Evolutionary conservation across 1,140 invertebrate genomes (phyloP).

Genomic region (Drosophila suzukii): DNA sequence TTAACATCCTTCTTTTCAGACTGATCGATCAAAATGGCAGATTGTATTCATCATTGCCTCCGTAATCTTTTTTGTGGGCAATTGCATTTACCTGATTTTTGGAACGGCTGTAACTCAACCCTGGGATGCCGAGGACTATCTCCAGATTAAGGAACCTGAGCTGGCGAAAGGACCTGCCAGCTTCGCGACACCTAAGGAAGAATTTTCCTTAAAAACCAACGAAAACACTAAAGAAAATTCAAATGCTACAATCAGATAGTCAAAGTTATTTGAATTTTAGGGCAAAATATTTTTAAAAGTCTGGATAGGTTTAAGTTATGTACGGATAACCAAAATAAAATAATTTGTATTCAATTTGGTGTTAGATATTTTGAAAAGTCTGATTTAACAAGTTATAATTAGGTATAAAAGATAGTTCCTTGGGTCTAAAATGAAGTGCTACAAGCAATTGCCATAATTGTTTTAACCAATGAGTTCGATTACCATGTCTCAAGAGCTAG

Average conservation of each 20-base stretch:
- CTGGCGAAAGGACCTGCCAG: constrained; percentile 10
- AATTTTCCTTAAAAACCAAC: neutral
- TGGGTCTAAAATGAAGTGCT: neutral
- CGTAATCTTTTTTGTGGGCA: constrained; percentile 66
- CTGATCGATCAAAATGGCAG: constrained; percentile 92
- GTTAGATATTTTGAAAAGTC: too few relatives aligned
- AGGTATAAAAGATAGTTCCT: neutral
- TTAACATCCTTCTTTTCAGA: constrained; percentile 85
- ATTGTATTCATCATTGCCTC: constrained; percentile 70
- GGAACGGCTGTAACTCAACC: constrained; percentile 94
- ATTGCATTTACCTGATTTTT: constrained; percentile 60
- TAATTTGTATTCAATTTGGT: neutral
- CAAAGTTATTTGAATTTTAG: neutral
- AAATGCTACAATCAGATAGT: constrained; percentile 25
- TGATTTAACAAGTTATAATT: too few relatives aligned
- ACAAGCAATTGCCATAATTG: neutral
- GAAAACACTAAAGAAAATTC: constrained; percentile 8
- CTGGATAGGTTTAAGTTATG: neutral
- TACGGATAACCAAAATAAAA: neutral
- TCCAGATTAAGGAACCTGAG: constrained; percentile 84
- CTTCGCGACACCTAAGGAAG: neutral
- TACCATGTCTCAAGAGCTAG: neutral
- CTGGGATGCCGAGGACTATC: constrained; percentile 91
- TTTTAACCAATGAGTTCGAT: neutral
- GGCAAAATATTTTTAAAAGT: neutral